Evolutionary conservation across 2,888 invertebrate species (phyloP), one percentile per base, ranked within the genome.

Genomic region (Timema podura): DNA sequence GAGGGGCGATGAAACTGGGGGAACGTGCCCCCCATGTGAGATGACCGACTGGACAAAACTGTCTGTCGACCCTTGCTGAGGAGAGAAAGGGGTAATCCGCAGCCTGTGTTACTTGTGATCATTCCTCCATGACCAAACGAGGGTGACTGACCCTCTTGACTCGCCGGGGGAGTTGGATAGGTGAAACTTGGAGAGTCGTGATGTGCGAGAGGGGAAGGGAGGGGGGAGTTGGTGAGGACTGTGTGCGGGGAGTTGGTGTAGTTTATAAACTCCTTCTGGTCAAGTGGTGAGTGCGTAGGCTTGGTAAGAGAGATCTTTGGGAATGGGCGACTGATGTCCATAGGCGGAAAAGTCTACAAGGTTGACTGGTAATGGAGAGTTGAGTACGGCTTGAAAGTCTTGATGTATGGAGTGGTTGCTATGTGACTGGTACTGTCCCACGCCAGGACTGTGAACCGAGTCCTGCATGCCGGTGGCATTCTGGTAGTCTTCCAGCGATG

Each of bases 131-230:
- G 82, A 16, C 76, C 75, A 65, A 78, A 76, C 8, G 76, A 79
- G 44, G 89, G 90, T 73, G 89, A 88, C 72, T 90, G 88, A 44
- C 92, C 92, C 82, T 93, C 93, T 76, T 93, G 93, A 76, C 93
- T 93, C 1, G 93, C 93, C 6, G 94, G 93, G 44, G 94, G 94
- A 9, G 94, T 94, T 5, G 94, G 93, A 79, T 93, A 94, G 44
- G 91, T 88, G 76, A 93, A 85, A 51, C 90, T 89, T 0, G 91
- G 91, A n/a, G 91, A 91, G 71, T 87, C 87, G 0, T 7, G 84
- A 84, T 5, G 82, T 75, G 72, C 77, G 75, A 80, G 82, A 59
- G 80, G 81, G 76, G 79, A 81, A 70, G 78, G 81, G 16, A 78
- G 79, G 71, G 70, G 73, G 69, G 79, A 81, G 68, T 80, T 80